phyloP scores from a whole-genome alignment of 2,888 invertebrate species.

The Suillia variegata region DNA sequence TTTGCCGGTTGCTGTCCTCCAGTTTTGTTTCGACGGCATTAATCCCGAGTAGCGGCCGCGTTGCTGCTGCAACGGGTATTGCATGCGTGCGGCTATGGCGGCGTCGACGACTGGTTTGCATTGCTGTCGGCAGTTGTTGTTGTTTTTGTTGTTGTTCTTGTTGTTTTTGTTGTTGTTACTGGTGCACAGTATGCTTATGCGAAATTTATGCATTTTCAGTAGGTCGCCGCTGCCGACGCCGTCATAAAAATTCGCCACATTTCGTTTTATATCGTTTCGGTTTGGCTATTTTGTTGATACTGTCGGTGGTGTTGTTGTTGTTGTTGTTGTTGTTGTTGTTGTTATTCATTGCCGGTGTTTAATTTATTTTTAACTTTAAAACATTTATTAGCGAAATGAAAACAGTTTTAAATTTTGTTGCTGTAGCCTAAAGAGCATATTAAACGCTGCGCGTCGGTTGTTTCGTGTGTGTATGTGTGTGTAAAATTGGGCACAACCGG shows the following conservation, averaged over 20 bases:
- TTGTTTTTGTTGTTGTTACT: conserved; percentile 1
- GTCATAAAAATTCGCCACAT: no score
- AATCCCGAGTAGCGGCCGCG: no score
- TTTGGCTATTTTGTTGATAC: no score
- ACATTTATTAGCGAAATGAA: no score
- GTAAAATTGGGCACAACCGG: not conserved
- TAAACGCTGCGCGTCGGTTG: no score
- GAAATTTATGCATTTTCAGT: conserved; percentile 26
- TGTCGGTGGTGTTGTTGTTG: no score
- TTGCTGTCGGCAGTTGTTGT: conserved; percentile 2
- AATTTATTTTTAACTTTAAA: no score
- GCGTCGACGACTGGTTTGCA: not conserved
- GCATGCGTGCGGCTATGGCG: not conserved
- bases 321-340: no score
- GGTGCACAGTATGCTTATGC: not conserved
- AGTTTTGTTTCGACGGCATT: not conserved
- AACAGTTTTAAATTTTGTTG: no score
- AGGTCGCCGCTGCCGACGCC: conserved; percentile 22
- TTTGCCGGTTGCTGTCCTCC: not conserved
- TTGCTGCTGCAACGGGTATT: not conserved
- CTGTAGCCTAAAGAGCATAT: no score
- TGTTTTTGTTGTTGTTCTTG: conserved; percentile 2
- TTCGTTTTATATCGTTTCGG: not conserved
- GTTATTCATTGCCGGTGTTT: no score
- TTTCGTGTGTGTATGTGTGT: no score